Evolutionary conservation across 2,797 vertebrate species (phyloP).

Genomic region (Sebastes diaconus): DNA sequence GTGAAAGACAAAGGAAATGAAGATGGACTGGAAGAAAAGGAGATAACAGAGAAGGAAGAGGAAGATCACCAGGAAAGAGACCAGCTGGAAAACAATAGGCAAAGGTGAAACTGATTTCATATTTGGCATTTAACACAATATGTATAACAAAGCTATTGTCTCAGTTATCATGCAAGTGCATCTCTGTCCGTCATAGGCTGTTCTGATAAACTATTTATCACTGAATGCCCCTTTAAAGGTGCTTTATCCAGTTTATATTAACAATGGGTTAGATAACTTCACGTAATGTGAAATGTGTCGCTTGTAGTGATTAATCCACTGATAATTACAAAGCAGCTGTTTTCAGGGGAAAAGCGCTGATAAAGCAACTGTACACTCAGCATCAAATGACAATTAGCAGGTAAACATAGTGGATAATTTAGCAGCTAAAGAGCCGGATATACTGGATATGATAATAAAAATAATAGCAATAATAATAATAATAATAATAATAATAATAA

Average conservation of each 20-base stretch:
- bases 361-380: too few relatives aligned
- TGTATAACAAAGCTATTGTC: neutral
- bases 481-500: neutral
- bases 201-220: neutral
- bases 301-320: too few relatives aligned
- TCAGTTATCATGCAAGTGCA: neutral
- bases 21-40: conserved; percentile 15
- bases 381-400: neutral
- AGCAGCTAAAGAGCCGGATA: neutral
- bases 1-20: conserved; percentile 3
- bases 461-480: neutral
- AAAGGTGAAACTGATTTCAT: conserved; percentile 49
- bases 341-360: too few relatives aligned
- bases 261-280: neutral
- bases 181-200: neutral
- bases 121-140: neutral
- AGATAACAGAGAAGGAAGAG: conserved; percentile 13
- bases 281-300: too few relatives aligned
- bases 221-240: neutral
- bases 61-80: conserved; percentile 13
- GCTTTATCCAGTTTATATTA: neutral
- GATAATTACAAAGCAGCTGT: too few relatives aligned
- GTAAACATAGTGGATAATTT: neutral
- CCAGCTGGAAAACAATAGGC: conserved; percentile 5
- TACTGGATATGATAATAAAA: neutral